Evolutionary conservation across 1,140 invertebrate species (phyloP), one percentile per base, ranked within the genome.

Genomic region (Bombus waltoni): DNA sequence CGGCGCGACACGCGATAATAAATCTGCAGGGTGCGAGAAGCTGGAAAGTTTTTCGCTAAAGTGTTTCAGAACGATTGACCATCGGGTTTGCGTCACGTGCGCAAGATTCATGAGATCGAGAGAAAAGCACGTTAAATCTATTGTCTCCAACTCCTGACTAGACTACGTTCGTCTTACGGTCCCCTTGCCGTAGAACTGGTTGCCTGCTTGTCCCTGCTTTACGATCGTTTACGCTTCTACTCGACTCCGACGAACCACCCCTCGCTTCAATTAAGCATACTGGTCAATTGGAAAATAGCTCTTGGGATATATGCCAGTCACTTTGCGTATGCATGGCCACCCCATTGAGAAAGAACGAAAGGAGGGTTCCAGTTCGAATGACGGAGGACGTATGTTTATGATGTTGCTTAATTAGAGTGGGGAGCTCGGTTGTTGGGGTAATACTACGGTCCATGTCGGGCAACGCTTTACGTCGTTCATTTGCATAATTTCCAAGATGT

Each of bases 251-350:
- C 80, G 42, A 44, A 70, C 81, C 74, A 66, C 81, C 76, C 86
- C 83, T 80, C 42, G 62, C 86, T 91, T 92, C 89, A 91, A 93
- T 93, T 92, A 93, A 87, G 89, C 81, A 89, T 84, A 87, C 91
- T 91, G 87, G 90, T 88, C 92, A 93, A 93, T 93, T 89, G 92
- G 89, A 92, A 92, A 93, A 92, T 89, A 90, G 90, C 89, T 83
- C 87, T 70, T 76, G 87, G 83, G 72, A 87, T 53, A 85, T 47
- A 59, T 81, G 83, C 81, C 87, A 90, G 84, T 87, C 87, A 87
- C 62, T 90, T 87, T 57, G 62, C 40, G 74, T 85, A 88, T 83
- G 83, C 78, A 73, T 80, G 65, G 77, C 70, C 47, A 62, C 62
- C 68, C 57, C 78, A 53, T 59, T 38, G 32, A 74, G 71, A 28